Evolutionary conservation across 2,113 vertebrate species (phyloP).

Genomic region (Ceratotherium simum): DNA sequence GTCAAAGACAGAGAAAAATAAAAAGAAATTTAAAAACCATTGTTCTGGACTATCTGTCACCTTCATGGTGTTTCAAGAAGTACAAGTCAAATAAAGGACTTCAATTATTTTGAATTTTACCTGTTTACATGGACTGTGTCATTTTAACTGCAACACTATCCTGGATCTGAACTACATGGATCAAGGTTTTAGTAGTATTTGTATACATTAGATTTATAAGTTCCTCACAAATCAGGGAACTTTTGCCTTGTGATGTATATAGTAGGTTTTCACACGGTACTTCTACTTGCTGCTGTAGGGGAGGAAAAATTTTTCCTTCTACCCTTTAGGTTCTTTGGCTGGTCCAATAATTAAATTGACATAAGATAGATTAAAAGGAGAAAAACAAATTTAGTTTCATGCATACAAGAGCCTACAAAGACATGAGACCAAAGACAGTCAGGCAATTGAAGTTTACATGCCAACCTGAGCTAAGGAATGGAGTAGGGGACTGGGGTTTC

Average conservation of each 20-base stretch:
- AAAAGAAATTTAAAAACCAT: not conserved
- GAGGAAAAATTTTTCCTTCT: not conserved
- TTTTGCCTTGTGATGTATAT: not conserved
- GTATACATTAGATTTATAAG: not conserved
- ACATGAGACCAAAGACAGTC: not conserved
- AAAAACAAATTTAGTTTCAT: not conserved
- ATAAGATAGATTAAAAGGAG: not conserved
- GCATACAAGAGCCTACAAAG: not conserved
- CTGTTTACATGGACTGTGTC: not conserved
- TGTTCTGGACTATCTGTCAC: not conserved
- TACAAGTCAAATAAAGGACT: not conserved
- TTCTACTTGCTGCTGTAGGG: not conserved
- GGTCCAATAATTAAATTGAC: not conserved
- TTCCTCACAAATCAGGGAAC: not conserved
- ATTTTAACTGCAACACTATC: constrained; percentile 30
- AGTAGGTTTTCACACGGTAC: not conserved
- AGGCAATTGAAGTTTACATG: not conserved
- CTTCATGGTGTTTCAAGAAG: not conserved
- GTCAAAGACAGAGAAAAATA: constrained; percentile 21
- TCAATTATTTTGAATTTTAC: constrained; percentile 51
- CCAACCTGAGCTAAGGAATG: not conserved
- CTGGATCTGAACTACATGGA: not conserved
- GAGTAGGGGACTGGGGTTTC: not conserved
- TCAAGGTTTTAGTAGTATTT: not conserved
- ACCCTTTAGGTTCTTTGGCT: not conserved